Conservation (phyloP, 1,140 invertebrate genomes). For the Medauroidea extradentata region DNA sequence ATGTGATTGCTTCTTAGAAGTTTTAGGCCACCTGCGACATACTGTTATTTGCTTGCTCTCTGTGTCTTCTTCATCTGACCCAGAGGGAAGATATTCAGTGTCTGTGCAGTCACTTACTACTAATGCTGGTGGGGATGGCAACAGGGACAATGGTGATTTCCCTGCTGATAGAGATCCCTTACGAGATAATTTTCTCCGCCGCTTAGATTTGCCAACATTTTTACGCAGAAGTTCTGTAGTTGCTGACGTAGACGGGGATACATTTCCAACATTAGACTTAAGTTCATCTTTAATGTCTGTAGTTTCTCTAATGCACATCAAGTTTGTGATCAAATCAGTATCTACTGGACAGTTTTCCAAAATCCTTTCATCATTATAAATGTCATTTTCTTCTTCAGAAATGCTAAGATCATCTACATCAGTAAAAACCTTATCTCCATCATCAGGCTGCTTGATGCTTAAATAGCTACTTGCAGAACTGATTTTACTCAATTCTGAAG, state of each 20-base stretch:
- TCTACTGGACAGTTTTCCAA: constrained; percentile 4
- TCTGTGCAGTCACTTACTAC: constrained; percentile 30
- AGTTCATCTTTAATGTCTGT: background rate
- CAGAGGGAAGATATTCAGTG: constrained; percentile 31
- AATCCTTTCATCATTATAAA: background rate
- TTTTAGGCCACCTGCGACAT: constrained; percentile 4
- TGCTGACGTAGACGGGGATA: background rate
- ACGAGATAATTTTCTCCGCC: background rate
- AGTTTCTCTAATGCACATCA: too few relatives aligned
- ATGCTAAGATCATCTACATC: constrained; percentile 43
- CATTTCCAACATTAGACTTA: background rate
- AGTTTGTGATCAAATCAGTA: too few relatives aligned
- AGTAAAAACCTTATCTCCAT: constrained; percentile 35
- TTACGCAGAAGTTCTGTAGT: background rate
- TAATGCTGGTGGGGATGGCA: constrained; percentile 14
- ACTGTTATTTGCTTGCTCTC: constrained; percentile 1
- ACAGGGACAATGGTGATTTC: constrained; percentile 1
- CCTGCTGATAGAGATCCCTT: too few relatives aligned
- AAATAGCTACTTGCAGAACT: constrained; percentile 4
- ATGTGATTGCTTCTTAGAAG: background rate
- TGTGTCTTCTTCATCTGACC: constrained; percentile 36
- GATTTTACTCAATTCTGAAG: background rate
- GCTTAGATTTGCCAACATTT: background rate
- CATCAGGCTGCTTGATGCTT: background rate
- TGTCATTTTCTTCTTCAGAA: constrained; percentile 30